phyloP scores from a whole-genome alignment of 2,113 vertebrate genomes.

The Carollia perspicillata region DNA sequence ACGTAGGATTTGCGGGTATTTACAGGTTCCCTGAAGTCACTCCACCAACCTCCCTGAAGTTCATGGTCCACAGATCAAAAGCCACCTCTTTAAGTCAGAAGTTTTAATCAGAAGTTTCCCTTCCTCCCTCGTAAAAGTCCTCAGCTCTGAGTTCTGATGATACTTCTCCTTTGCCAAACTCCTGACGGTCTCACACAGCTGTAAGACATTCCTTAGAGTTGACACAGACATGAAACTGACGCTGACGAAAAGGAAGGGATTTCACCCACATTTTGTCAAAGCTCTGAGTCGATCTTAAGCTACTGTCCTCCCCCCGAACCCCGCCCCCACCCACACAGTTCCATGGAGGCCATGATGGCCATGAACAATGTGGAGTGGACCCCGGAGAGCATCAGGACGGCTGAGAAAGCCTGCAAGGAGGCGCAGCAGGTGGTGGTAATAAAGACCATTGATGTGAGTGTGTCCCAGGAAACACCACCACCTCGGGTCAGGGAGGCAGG shows the following conservation, averaged over 20 bases:
- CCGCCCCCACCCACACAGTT: neutral
- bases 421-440: conserved; percentile 69
- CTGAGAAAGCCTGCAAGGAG: conserved; percentile 76
- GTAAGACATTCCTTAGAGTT: neutral
- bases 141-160: neutral
- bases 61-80: neutral
- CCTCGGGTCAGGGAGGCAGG: rapidly evolving
- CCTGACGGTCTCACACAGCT: no score
- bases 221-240: rapidly evolving
- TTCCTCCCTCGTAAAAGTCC: neutral
- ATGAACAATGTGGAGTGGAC: conserved; percentile 76
- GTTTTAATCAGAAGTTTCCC: neutral
- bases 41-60: neutral
- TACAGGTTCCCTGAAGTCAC: neutral
- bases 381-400: conserved; percentile 67
- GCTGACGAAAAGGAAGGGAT: neutral
- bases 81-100: neutral
- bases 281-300: neutral
- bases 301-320: neutral
- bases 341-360: conserved; percentile 73
- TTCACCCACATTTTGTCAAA: neutral
- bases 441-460: conserved; percentile 74
- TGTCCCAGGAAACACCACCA: rapidly evolving
- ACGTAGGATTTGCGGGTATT: neutral
- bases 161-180: neutral